Conservation (phyloP, 92 coral and sea anemone genomes). For the Hydrozoanthus gracilis region DNA sequence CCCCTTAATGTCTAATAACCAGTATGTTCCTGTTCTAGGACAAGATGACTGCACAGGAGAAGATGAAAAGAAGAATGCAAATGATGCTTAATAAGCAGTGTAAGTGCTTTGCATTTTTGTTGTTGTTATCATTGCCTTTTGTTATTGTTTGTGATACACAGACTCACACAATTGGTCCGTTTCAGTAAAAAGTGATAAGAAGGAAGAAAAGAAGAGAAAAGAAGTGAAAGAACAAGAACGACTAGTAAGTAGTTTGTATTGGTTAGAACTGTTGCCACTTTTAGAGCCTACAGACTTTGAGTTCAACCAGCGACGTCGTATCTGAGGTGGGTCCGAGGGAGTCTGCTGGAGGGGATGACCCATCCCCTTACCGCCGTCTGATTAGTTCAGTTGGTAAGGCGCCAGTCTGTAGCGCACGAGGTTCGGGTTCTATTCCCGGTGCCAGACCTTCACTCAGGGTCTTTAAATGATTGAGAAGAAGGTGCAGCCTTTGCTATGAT, state of each 20-base stretch:
- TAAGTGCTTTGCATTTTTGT: conserved; percentile 37
- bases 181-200: conserved; percentile 88
- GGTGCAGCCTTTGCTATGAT: too few relatives aligned
- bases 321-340: too few relatives aligned
- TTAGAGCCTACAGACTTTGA: too few relatives aligned
- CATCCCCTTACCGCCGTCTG: too few relatives aligned
- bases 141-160: neutral
- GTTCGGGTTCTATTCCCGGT: too few relatives aligned
- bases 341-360: too few relatives aligned
- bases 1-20: too few relatives aligned
- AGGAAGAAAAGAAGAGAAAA: conserved; percentile 88
- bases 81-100: conserved; percentile 93
- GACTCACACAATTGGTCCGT: neutral
- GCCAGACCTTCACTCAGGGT: too few relatives aligned
- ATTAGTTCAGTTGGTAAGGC: too few relatives aligned
- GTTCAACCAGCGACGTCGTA: too few relatives aligned
- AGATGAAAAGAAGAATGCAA: conserved; percentile 95
- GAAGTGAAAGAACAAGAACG: conserved; percentile 91
- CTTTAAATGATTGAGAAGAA: too few relatives aligned
- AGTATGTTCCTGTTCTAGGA: conserved; percentile 45
- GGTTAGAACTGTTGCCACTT: neutral
- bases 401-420: too few relatives aligned
- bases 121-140: neutral
- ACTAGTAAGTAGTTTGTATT: conserved; percentile 55
- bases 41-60: conserved; percentile 85